phyloP scores from a whole-genome alignment of 2,797 vertebrate genomes.

The Pempheris klunzingeri region DNA sequence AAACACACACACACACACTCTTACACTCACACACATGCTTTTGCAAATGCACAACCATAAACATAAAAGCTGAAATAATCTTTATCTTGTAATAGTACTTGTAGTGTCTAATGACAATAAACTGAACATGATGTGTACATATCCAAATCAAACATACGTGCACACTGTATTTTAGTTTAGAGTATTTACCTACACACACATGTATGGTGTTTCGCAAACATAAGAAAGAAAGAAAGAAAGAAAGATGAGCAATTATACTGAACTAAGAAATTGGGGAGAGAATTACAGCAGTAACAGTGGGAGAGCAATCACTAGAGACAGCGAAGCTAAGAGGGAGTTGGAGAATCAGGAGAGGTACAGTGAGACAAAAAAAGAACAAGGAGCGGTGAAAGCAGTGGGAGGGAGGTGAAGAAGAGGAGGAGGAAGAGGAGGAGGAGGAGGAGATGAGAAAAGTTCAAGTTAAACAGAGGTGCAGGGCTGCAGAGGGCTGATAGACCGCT shows the following conservation, averaged over 20 bases:
- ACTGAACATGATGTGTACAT: background rate
- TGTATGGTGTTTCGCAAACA: background rate
- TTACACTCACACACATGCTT: conserved; percentile 1
- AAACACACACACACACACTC: background rate
- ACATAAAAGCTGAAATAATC: background rate
- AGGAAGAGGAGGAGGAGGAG: conserved; percentile 46
- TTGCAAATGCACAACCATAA: background rate
- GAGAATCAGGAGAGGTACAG: conserved; percentile 35
- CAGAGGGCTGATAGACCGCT: conserved; percentile 28
- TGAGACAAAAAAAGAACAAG: conserved; percentile 54
- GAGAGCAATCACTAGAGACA: conserved; percentile 25
- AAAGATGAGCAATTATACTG: background rate
- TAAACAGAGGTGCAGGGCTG: conserved; percentile 46
- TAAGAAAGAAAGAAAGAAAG: background rate
- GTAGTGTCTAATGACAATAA: background rate
- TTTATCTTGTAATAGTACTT: background rate
- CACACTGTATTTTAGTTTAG: too few relatives aligned
- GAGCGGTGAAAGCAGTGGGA: conserved; percentile 71
- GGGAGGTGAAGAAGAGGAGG: conserved; percentile 71
- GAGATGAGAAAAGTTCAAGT: conserved; percentile 63
- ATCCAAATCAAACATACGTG: background rate
- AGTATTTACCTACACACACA: background rate
- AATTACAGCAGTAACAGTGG: conserved; percentile 10
- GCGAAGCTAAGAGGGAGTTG: conserved; percentile 29
- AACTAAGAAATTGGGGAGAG: background rate